Base-by-base conservation (phyloP, 2,888 invertebrate genomes). In the Lasioglossum vierecki region DNA sequence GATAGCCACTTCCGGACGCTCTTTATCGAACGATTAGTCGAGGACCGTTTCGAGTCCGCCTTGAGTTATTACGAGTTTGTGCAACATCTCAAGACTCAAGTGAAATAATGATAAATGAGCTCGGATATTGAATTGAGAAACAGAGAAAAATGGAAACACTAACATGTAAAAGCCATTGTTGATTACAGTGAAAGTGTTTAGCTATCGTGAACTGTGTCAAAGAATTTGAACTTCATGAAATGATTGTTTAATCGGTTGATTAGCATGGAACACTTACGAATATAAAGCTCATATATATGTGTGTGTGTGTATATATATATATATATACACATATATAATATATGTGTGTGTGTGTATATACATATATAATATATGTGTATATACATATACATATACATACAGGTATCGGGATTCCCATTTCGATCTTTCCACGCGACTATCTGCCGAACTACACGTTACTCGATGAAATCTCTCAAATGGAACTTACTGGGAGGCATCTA, bases 11-110 rank as follows among this genome's bases (percentile, higher is more conserved):
- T 97, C 82, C 96, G 98, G 89, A 96, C 96, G 81, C 95, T 97
- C 90, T 99, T 99, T 95, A 97, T 98, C 86, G 98, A 99, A 93
- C 97, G 97, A 92, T 96, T 99, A 93, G 96, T 99, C 74, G 99
- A 99, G 95, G 99, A 99, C 95, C 96, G 99, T 93, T 97, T 98
- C 87, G 99, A 99, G 95, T 98, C 98, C 82, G 97, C 98, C 79
- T 97, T 99, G 95, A 99, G 99, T 90, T 99, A 99, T 96, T 98
- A 98, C 95, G 99, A 99, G 96, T 99, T 99, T 96, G 96, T 99
- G 95, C 99, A 99, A 95, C 99, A 99, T 96, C 96, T 99, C 92
- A 98, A 98, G 95, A 96, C 96, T 92, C 98, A 98, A 96, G 97
- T 98, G 95, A 98, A 98, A 96, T 98, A 97, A 88, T 91, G 80